Conservation (phyloP, 2,113 vertebrate genomes). For the Opisthocomus hoazin region DNA sequence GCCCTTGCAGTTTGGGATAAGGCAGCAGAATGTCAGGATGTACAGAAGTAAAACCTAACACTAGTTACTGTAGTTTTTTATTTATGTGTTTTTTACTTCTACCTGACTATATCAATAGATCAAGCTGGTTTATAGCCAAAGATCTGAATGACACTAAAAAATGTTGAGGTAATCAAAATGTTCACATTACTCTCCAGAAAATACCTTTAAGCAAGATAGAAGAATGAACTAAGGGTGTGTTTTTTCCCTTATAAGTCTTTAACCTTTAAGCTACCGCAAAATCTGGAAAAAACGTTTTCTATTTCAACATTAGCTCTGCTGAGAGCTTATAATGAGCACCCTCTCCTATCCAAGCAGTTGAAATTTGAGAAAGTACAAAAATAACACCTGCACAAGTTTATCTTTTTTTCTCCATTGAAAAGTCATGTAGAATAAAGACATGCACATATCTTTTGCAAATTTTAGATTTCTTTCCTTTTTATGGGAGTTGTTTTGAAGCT, state of each 20-base stretch:
- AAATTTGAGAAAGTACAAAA: background rate
- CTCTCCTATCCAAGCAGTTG: background rate
- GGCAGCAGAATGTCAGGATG: background rate
- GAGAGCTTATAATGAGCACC: background rate
- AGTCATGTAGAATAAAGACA: background rate
- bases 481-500: background rate
- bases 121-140: background rate
- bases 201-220: background rate
- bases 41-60: background rate
- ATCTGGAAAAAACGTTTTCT: background rate
- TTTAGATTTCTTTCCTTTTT: background rate
- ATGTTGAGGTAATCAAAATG: background rate
- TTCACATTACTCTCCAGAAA: background rate
- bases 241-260: background rate
- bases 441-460: background rate
- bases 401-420: background rate
- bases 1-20: background rate
- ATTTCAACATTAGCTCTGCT: background rate
- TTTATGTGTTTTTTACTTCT: background rate
- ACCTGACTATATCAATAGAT: background rate
- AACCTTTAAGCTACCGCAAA: background rate
- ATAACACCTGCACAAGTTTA: background rate
- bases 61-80: background rate
- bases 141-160: background rate
- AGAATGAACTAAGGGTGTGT: background rate